Evolutionary conservation across 2,797 vertebrate genomes (phyloP).

Genomic region (Prionace glauca): DNA sequence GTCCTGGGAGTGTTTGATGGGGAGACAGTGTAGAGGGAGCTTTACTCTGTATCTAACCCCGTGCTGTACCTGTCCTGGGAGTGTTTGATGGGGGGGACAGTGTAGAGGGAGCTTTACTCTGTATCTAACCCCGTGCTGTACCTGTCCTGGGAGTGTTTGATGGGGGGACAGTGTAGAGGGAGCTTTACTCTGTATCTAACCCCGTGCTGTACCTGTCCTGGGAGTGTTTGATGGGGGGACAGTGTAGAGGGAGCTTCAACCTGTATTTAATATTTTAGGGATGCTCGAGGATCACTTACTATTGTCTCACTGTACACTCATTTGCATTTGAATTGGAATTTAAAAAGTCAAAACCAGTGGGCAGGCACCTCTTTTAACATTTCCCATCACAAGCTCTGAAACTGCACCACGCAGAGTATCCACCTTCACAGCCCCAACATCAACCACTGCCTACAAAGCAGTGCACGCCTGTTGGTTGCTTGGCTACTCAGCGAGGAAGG

Average conservation of each 20-base stretch:
- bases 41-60: background rate
- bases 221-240: background rate
- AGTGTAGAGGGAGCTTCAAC: background rate
- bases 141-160: background rate
- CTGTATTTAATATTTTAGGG: background rate
- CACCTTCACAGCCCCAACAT: background rate
- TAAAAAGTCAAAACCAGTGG: background rate
- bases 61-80: background rate
- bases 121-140: background rate
- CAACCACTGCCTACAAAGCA: background rate
- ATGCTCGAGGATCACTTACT: background rate
- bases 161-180: background rate
- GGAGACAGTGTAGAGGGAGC: too few relatives aligned
- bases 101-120: background rate
- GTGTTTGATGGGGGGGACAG: too few relatives aligned
- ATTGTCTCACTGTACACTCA: background rate
- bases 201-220: background rate
- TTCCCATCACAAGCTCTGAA: background rate
- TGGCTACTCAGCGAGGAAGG: conserved; percentile 67
- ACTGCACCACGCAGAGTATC: background rate
- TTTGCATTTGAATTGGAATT: background rate
- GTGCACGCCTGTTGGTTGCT: background rate
- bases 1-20: too few relatives aligned
- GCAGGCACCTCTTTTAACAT: background rate
- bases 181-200: background rate